These are phyloP conservation scores for Thunnus maccoyii DNA, from an alignment of 2,113 vertebrate genomes.

Conservation along the genomic window DNA sequence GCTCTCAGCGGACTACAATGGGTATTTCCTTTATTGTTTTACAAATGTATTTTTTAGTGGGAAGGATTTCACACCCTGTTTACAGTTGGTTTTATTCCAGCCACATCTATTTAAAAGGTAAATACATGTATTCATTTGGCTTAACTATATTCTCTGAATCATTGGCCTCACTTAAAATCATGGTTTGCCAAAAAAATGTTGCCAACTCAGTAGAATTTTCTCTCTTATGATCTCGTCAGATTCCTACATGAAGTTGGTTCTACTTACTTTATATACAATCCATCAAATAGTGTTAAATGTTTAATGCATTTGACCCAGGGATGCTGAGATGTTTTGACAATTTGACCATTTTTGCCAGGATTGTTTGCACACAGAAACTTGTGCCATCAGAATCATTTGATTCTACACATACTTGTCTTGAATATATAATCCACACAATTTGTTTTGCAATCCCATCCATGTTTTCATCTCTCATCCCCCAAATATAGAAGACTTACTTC, in stretches of 20 bases:
- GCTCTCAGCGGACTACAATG: constrained; percentile 25
- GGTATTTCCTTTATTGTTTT: constrained; percentile 36
- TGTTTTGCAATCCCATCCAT: no score
- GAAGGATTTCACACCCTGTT: constrained; percentile 24
- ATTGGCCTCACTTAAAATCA: not conserved
- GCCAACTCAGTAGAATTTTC: not conserved
- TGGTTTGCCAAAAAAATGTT: not conserved
- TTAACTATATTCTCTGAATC: constrained; percentile 1
- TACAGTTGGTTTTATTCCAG: constrained; percentile 3
- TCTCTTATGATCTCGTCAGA: no score
- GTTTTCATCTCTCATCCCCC: no score
- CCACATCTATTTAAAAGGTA: constrained; percentile 1
- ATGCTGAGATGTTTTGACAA: not conserved
- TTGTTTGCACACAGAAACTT: not conserved
- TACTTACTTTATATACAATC: no score
- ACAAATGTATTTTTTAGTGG: not conserved
- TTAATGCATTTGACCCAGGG: not conserved
- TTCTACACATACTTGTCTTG: no score
- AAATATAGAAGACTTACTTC: no score
- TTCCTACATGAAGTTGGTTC: no score
- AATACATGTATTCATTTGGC: not conserved
- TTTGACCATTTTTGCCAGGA: not conserved
- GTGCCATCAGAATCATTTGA: not conserved
- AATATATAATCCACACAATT: no score
- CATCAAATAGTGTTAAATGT: no score